Conservation (phyloP, 2,888 invertebrate genomes). For the Tiliacea aurago region DNA sequence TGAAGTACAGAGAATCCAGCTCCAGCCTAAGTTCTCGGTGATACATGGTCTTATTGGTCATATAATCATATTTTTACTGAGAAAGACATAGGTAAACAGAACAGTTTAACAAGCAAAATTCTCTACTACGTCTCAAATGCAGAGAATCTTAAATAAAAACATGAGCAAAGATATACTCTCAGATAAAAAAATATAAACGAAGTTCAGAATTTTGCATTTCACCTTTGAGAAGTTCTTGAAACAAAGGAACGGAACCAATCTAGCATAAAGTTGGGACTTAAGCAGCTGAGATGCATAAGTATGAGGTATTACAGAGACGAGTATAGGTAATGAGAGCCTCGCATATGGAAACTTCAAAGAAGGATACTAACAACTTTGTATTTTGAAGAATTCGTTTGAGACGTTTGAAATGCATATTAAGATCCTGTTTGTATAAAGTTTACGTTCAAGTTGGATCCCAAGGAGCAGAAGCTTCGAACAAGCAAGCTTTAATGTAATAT, state of each 20-base stretch:
- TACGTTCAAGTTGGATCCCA: neutral
- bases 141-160: neutral
- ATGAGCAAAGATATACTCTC: neutral
- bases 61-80: neutral
- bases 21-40: neutral
- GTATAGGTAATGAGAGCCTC: constrained; percentile 36
- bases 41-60: neutral
- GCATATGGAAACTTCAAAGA: constrained; percentile 43
- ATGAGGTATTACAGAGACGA: constrained; percentile 23
- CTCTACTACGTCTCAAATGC: neutral
- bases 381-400: constrained; percentile 35
- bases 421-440: constrained; percentile 16
- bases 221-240: constrained; percentile 17
- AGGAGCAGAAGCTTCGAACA: neutral
- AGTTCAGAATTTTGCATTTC: constrained; percentile 29
- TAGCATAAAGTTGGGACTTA: constrained; percentile 26
- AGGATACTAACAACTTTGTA: constrained; percentile 33
- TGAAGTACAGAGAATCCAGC: constrained; percentile 9
- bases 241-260: constrained; percentile 43
- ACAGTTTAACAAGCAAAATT: constrained; percentile 3
- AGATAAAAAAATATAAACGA: constrained; percentile 25
- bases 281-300: constrained; percentile 43
- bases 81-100: neutral
- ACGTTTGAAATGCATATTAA: constrained; percentile 28
- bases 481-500: neutral